These are phyloP conservation scores for Odontesthes bonariensis DNA, from an alignment of 2,113 vertebrate genomes.

Conservation along the genomic window DNA sequence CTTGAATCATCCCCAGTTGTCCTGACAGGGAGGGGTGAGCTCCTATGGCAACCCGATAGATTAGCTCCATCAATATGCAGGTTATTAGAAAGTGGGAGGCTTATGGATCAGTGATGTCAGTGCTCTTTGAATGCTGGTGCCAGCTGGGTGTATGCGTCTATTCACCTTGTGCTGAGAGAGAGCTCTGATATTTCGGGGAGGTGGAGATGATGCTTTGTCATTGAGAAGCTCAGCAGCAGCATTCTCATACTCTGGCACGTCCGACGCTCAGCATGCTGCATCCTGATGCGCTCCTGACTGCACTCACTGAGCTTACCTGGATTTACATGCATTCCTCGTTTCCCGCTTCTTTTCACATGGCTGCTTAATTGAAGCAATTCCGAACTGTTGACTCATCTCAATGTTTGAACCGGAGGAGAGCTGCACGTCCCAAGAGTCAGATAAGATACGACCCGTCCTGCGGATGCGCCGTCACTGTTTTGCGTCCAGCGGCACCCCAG, in stretches of 20 bases:
- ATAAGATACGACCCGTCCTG: slow-evolving; percentile 71
- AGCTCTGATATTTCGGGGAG: slow-evolving; percentile 61
- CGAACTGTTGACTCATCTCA: slow-evolving; percentile 64
- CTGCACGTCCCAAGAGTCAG: slow-evolving; percentile 73
- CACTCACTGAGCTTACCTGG: slow-evolving; percentile 63
- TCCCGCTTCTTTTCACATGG: slow-evolving; percentile 22
- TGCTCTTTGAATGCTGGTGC: slow-evolving; percentile 70
- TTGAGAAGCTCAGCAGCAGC: slow-evolving; percentile 75
- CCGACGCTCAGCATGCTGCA: slow-evolving; percentile 78
- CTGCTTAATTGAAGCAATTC: slow-evolving; percentile 51
- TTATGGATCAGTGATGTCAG: slow-evolving; percentile 87
- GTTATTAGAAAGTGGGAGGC: slow-evolving; percentile 83
- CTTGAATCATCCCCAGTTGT: slow-evolving; percentile 69
- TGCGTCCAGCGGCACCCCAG: slow-evolving; percentile 58
- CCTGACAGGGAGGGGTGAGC: slow-evolving; percentile 88
- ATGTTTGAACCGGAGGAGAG: slow-evolving; percentile 66
- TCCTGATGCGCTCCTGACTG: slow-evolving; percentile 73
- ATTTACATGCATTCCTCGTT: slow-evolving; percentile 50
- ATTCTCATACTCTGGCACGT: slow-evolving; percentile 72
- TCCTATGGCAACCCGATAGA: slow-evolving; percentile 92
- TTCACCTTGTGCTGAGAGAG: slow-evolving; percentile 65
- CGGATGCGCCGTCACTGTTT: slow-evolving; percentile 72
- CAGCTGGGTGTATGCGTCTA: slow-evolving; percentile 55
- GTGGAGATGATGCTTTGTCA: slow-evolving; percentile 81
- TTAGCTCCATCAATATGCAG: slow-evolving; percentile 88